Evolutionary conservation across 2,888 invertebrate genomes (phyloP).

Genomic region (Oconnorella tubifera): DNA sequence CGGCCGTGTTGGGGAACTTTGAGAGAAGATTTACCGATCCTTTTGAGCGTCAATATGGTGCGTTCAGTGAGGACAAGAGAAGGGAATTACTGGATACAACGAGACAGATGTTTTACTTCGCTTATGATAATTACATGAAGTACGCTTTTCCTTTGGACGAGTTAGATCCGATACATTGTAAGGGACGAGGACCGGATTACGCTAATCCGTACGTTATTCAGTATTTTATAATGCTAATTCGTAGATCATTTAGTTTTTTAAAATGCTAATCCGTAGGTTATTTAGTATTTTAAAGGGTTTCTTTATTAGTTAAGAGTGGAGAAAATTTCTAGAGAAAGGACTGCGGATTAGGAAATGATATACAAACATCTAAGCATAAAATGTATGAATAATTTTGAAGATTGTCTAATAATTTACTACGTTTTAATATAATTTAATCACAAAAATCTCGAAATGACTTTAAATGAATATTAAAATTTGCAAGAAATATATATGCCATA

Average conservation of each 20-base stretch:
- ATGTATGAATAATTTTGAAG: too few species aligned
- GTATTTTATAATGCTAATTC: neutral
- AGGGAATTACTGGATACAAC: slow-evolving; percentile 53
- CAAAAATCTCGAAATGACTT: too few species aligned
- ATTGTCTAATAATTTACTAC: too few species aligned
- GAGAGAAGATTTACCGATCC: slow-evolving; percentile 28
- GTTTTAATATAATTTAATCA: too few species aligned
- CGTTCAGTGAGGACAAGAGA: slow-evolving; percentile 50
- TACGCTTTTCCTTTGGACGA: slow-evolving; percentile 66
- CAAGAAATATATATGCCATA: too few species aligned
- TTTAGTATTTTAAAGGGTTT: slow-evolving; percentile 2
- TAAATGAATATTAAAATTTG: too few species aligned
- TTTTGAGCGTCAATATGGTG: slow-evolving; percentile 45
- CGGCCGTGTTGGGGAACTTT: too few species aligned
- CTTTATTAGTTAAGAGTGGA: neutral
- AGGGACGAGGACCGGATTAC: slow-evolving; percentile 64
- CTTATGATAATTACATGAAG: slow-evolving; percentile 65
- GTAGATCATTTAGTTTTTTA: neutral
- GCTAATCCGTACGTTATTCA: slow-evolving; percentile 60
- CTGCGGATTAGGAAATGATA: too few species aligned
- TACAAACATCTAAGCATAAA: too few species aligned
- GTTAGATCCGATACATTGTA: slow-evolving; percentile 64
- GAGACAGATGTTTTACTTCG: slow-evolving; percentile 62
- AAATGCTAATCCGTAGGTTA: neutral
- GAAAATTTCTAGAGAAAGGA: slow-evolving; percentile 5